phyloP scores from a whole-genome alignment of 2,888 invertebrate genomes.

The Nomada fucata region DNA sequence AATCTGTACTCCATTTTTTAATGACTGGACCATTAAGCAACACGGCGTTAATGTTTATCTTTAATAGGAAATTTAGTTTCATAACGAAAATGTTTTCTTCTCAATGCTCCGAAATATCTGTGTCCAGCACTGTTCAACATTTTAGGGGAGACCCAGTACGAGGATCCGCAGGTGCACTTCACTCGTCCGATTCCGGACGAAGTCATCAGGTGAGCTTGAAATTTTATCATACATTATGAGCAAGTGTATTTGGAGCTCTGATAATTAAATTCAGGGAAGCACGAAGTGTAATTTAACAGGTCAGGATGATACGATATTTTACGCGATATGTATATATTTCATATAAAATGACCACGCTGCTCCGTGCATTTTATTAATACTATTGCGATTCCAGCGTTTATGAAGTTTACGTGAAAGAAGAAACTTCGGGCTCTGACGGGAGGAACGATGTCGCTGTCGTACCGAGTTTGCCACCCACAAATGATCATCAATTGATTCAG shows the following conservation, averaged over 20 bases:
- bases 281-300: neutral
- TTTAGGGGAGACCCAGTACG: conserved; percentile 77
- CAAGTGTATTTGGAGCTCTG: neutral
- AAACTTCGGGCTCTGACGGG: conserved; percentile 63
- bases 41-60: no score
- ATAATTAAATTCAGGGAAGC: neutral
- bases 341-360: no score
- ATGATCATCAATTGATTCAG: conserved; percentile 74
- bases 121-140: neutral
- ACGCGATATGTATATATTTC: no score
- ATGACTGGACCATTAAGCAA: no score
- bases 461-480: conserved; percentile 60
- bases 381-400: conserved; percentile 73
- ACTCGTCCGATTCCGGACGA: conserved; percentile 75
- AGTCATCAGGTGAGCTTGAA: conserved; percentile 75
- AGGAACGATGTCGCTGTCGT: conserved; percentile 62
- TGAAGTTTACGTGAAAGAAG: conserved; percentile 81
- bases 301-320: no score
- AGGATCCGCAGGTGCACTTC: conserved; percentile 74
- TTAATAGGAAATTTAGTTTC: no score
- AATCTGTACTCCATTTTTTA: no score
- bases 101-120: no score
- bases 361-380: neutral
- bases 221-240: conserved; percentile 22
- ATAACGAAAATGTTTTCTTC: no score